These are phyloP conservation scores for Heliconius melpomene DNA, from an alignment of 1,140 invertebrate genomes.

Conservation along the genomic window DNA sequence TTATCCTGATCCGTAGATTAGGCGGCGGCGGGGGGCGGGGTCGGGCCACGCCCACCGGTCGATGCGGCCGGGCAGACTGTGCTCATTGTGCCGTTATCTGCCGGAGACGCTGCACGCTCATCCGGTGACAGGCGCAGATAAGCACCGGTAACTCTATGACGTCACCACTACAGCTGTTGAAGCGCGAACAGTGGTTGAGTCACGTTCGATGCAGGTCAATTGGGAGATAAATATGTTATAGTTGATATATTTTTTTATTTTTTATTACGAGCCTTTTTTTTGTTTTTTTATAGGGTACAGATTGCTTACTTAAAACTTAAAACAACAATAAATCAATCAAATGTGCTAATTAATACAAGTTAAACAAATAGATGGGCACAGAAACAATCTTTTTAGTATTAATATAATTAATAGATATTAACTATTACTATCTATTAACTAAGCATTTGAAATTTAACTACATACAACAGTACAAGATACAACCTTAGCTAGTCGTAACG, in stretches of 20 bases:
- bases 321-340: not conserved
- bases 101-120: constrained; percentile 70
- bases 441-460: not conserved
- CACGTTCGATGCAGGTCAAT: not conserved
- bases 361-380: not conserved
- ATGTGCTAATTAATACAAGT: not conserved
- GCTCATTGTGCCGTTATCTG: constrained; percentile 72
- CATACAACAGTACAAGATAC: not conserved
- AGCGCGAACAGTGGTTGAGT: not conserved
- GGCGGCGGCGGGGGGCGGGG: constrained; percentile 70
- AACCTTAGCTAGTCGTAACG: constrained; percentile 21
- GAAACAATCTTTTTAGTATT: not conserved
- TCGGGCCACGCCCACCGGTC: constrained; percentile 73
- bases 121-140: constrained; percentile 69
- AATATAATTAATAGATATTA: not conserved
- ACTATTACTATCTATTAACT: not conserved
- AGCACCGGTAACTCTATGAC: constrained; percentile 61
- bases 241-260: not conserved
- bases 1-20: constrained; percentile 79
- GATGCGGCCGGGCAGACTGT: constrained; percentile 62
- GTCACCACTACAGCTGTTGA: constrained; percentile 41
- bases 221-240: not conserved
- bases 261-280: not conserved
- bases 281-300: not conserved
- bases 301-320: not conserved